phyloP scores from a whole-genome alignment of 2,113 vertebrate species.

The Tachysurus fulvidraco region DNA sequence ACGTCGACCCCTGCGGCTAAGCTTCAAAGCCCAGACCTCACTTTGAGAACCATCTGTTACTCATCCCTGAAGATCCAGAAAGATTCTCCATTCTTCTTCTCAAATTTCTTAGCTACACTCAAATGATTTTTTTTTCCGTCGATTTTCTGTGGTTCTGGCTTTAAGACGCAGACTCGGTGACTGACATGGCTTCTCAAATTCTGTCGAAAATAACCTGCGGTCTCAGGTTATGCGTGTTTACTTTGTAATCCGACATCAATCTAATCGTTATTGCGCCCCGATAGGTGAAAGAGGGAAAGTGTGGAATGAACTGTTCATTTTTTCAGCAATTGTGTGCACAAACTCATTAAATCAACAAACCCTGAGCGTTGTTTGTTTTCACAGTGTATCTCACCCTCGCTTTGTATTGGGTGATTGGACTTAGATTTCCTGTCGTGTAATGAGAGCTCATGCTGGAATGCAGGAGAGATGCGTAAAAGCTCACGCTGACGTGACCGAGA shows the following conservation, averaged over 20 bases:
- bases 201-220: slow-evolving; percentile 1
- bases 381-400: slow-evolving; percentile 65
- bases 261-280: slow-evolving; percentile 53
- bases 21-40: not conserved
- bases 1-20: not conserved
- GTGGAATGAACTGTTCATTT: slow-evolving; percentile 58
- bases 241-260: slow-evolving; percentile 62
- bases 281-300: slow-evolving; percentile 35
- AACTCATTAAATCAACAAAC: slow-evolving; percentile 68
- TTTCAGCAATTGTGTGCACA: slow-evolving; percentile 61
- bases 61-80: not conserved
- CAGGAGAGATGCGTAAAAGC: slow-evolving; percentile 17
- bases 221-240: slow-evolving; percentile 29
- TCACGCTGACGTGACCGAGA: slow-evolving; percentile 19
- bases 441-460: slow-evolving; percentile 62
- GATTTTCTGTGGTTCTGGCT: not conserved
- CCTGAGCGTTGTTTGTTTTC: slow-evolving; percentile 70
- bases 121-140: not conserved
- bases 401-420: slow-evolving; percentile 66
- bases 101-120: not conserved
- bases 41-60: not conserved
- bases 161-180: not conserved
- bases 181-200: not conserved
- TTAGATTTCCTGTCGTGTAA: slow-evolving; percentile 69
- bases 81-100: not conserved